Evolutionary conservation across 2,113 vertebrate species (phyloP), one percentile per base, ranked within the genome.

Genomic region (Pionites leucogaster): DNA sequence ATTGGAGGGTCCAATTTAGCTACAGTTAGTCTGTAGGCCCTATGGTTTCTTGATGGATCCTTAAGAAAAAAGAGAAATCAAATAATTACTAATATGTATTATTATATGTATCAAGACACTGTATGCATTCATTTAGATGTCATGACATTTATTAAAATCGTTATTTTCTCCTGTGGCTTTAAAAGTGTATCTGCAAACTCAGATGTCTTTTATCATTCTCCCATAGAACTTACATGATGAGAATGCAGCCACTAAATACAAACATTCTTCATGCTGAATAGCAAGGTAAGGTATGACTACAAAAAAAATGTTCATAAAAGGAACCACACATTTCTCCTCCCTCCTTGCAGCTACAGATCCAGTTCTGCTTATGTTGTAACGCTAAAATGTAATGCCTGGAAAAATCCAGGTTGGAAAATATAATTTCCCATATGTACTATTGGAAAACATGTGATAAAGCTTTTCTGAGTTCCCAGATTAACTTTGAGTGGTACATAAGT

Each of bases 41-140:
- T 97, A 94, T 99, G 99, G 96, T 99, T 99, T 97, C 99, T 99
- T 93, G 99, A 99, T 49, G 99, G 99, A 97, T 99, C 99, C 99
- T 99, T 96, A 71, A 74, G 90, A 97, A 94, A 69, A 93, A 97
- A 89, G 52, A 95, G 46, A 95, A 88, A 95, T 91, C 11, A 94
- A 86, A 84, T 53, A 78, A 90, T 82, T 96, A 86, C 50, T 89
- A 68, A 35, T 49, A 90, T 2, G 6, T 47, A 63, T n/a, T 49
- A 79, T 76, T 75, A 81, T 31, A 75, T 2, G 31, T 86, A 88
- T 67, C 44, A 47, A 67, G 17, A 88, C 17, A 60, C 41, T 46
- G 13, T 44, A 57, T 67, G 41, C 70, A 67, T 46, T 91, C 64
- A 92, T 88, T 91, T 79, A 41, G 42, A 76, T 59, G 33, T 50